phyloP scores from a whole-genome alignment of 1,140 invertebrate genomes.

The Dolichoris vasculosae region DNA sequence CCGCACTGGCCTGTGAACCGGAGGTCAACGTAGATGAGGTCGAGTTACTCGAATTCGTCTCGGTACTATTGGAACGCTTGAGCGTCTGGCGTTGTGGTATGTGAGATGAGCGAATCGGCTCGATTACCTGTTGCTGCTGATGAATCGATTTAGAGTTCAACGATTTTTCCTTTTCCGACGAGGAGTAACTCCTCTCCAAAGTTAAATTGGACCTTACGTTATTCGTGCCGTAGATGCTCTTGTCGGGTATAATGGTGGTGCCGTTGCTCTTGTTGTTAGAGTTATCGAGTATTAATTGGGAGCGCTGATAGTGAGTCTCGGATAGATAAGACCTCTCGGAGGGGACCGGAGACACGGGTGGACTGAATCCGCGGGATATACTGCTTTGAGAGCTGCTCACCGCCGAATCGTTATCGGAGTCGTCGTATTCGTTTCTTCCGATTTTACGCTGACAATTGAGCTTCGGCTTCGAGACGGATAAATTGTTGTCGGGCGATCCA shows the following conservation, averaged over 20 bases:
- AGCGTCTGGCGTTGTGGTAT: constrained; percentile 74
- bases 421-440: constrained; percentile 73
- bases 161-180: constrained; percentile 73
- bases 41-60: constrained; percentile 62
- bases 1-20: constrained; percentile 78
- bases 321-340: constrained; percentile 65
- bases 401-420: constrained; percentile 90
- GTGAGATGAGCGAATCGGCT: constrained; percentile 63
- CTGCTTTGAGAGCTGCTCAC: constrained; percentile 84
- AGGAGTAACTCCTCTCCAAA: constrained; percentile 68
- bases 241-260: constrained; percentile 30
- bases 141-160: constrained; percentile 66
- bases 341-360: constrained; percentile 75
- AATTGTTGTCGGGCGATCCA: constrained; percentile 62
- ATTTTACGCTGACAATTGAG: constrained; percentile 34
- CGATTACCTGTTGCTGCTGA: constrained; percentile 20
- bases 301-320: constrained; percentile 58
- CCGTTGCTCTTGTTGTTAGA: constrained; percentile 53
- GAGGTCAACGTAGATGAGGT: constrained; percentile 78
- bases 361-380: constrained; percentile 82
- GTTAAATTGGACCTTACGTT: constrained; percentile 63
- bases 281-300: constrained; percentile 58
- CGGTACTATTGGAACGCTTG: constrained; percentile 66
- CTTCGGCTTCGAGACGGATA: constrained; percentile 62
- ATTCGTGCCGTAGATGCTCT: constrained; percentile 30